phyloP scores from a whole-genome alignment of 2,113 vertebrate species.

The Micronycteris hirsuta region DNA sequence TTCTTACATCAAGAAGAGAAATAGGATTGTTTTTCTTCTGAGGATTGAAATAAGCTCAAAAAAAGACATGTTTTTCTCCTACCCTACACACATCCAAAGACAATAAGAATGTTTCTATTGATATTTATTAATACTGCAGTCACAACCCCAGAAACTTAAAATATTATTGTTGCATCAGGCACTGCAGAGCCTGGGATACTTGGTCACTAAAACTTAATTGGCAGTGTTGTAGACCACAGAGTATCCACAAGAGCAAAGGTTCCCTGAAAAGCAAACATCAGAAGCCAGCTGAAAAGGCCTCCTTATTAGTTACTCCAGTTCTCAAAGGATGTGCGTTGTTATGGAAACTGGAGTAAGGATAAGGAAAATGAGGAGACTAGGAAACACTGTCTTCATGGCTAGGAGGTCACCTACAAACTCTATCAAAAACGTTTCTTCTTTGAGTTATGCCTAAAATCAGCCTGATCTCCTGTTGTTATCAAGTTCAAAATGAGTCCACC shows the following conservation, averaged over 20 bases:
- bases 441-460: background rate
- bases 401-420: background rate
- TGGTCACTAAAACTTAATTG: conserved; percentile 5
- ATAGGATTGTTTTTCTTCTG: background rate
- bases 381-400: background rate
- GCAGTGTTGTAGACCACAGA: background rate
- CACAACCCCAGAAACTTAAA: background rate
- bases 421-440: background rate
- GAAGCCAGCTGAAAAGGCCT: background rate
- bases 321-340: background rate
- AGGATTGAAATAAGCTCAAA: background rate
- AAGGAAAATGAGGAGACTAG: background rate
- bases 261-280: conserved; percentile 17
- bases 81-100: background rate
- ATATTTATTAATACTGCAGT: background rate
- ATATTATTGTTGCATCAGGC: background rate
- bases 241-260: background rate
- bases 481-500: conserved; percentile 7
- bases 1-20: background rate
- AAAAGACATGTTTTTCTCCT: background rate
- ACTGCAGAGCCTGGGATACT: background rate
- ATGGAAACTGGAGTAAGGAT: background rate
- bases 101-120: background rate
- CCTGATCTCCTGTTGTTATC: background rate
- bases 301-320: background rate